Evolutionary conservation across 1,140 invertebrate species (phyloP).

Genomic region (Teleopsis dalmanni): DNA sequence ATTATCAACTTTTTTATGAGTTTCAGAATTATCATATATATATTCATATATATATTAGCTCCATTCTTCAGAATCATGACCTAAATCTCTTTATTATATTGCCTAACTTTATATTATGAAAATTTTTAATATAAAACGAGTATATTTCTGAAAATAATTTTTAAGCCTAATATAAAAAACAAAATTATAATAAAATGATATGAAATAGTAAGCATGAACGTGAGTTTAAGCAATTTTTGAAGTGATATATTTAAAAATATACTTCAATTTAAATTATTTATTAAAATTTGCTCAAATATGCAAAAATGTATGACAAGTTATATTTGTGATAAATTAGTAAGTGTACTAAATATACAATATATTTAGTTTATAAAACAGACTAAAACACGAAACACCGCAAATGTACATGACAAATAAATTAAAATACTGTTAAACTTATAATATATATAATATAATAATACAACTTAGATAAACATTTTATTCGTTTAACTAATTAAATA

Average conservation of each 20-base stretch:
- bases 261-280: background rate
- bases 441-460: too few species aligned
- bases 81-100: too few species aligned
- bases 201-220: background rate
- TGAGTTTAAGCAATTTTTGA: background rate
- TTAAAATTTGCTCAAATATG: background rate
- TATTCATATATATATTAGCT: too few species aligned
- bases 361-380: background rate
- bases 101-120: too few species aligned
- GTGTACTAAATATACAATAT: background rate
- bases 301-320: background rate
- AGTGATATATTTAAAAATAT: background rate
- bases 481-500: background rate
- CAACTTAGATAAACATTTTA: too few species aligned
- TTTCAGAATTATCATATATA: too few species aligned
- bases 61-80: too few species aligned
- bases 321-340: background rate
- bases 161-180: background rate
- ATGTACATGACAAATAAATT: conserved; percentile 4
- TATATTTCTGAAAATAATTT: background rate
- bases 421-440: too few species aligned
- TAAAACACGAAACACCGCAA: conserved; percentile 6
- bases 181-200: background rate
- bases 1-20: too few species aligned
- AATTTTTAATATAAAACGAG: background rate